Conservation (phyloP, 2,888 invertebrate genomes). For the Apotomis betuletana region DNA sequence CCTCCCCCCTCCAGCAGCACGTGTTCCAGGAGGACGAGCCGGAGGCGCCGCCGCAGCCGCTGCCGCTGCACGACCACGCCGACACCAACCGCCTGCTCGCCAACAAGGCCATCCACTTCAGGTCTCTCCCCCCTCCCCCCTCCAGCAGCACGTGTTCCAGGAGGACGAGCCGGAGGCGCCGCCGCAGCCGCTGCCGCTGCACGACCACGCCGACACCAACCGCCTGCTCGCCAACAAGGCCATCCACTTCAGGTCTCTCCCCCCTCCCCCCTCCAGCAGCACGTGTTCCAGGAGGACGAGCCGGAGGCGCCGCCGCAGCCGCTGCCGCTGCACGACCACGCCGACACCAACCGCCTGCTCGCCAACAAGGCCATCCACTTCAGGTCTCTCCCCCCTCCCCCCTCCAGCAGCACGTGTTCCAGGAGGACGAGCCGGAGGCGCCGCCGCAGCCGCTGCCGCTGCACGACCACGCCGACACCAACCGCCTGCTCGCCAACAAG, state of each 20-base stretch:
- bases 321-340: conserved; percentile 79
- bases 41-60: conserved; percentile 88
- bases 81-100: conserved; percentile 94
- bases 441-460: neutral
- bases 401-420: neutral
- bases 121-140: conserved; percentile 77
- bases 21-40: conserved; percentile 89
- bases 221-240: conserved; percentile 85
- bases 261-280: no score
- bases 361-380: conserved; percentile 93
- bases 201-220: conserved; percentile 94
- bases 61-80: conserved; percentile 89
- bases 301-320: neutral
- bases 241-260: conserved; percentile 86
- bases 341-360: conserved; percentile 92
- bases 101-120: conserved; percentile 85
- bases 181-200: conserved; percentile 90
- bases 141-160: conserved; percentile 84
- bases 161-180: conserved; percentile 87
- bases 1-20: conserved; percentile 68
- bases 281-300: neutral
- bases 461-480: conserved; percentile 89
- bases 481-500: conserved; percentile 91
- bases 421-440: neutral
- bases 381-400: conserved; percentile 75